Base-by-base conservation (phyloP, 2,888 invertebrate species). In the Aphidius colemani region DNA sequence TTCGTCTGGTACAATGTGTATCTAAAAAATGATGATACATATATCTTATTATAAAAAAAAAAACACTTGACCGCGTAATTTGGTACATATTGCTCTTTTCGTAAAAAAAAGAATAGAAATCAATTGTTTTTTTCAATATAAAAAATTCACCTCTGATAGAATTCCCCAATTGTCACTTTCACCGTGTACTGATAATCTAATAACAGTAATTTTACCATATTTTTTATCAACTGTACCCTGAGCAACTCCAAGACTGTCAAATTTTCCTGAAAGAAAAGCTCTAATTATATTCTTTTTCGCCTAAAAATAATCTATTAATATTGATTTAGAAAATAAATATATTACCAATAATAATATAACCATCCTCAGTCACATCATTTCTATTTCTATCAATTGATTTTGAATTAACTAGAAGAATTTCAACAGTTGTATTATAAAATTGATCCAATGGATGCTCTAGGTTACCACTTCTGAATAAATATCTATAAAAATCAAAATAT, bases 161-260 rank as follows among this genome's bases (percentile, higher is more conserved):
- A 96, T 90, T 7, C 92, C 93, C 96, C 96, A 96, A 81, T 92
- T 92, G 69, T 90, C 89, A 80, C 93, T 94, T 75, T 92, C 89
- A 66, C 87, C 88, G 71, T 90, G 90, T 13, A 95, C 90, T 66
- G 88, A 88, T n/a, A 97, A 84, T 56, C 95, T 87, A 69, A 96
- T 82, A 56, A 88, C 86, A 59, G 86, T 82, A 48, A 96, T 85
- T 67, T 88, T 88, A 50, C 92, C 93, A 50, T 91, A 82, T 62
- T 86, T 86, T 10, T 85, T 84, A 72, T 89, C 88, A 30, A 91
- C 82, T 18, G 79, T 82, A 0, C 93, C 94, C 64, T 90, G 90
- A 41, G 94, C 94, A 64, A 95, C 82, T 6, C 96, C 96, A 64
- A 92, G 87, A 64, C 87, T 88, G 77, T 94, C 92, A 78, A 96